These are phyloP conservation scores for Caenorhabditis virilis DNA, from an alignment of 2,888 invertebrate species.

Conservation along the genomic window DNA sequence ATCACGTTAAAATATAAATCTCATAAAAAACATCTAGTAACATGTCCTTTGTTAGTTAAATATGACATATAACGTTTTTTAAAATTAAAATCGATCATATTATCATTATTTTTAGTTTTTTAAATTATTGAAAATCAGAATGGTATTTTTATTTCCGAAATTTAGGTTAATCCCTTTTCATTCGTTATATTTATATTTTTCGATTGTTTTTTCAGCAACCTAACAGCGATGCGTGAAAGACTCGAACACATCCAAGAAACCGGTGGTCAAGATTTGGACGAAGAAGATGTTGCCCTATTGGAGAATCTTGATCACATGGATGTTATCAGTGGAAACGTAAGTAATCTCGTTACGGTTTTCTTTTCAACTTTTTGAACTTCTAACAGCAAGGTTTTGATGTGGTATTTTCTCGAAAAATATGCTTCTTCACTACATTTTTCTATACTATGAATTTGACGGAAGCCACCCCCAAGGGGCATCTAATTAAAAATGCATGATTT, in stretches of 20 bases:
- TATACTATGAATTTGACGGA: not conserved
- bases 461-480: no score
- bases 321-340: slow-evolving; percentile 5
- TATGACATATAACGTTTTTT: no score
- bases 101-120: no score
- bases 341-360: slow-evolving; percentile 5
- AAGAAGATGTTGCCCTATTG: slow-evolving; percentile 33
- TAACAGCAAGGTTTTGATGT: not conserved
- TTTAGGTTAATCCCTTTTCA: not conserved
- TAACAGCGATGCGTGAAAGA: slow-evolving; percentile 52
- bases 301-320: slow-evolving; percentile 17
- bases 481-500: no score
- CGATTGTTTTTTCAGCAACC: slow-evolving; percentile 34
- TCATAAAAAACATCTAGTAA: no score
- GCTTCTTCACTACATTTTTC: not conserved
- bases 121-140: not conserved
- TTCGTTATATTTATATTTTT: no score
- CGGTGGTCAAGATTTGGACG: slow-evolving; percentile 27
- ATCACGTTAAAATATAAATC: no score
- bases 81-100: no score
- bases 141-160: not conserved
- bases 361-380: no score
- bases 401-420: not conserved
- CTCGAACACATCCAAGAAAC: slow-evolving; percentile 45
- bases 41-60: no score